Evolutionary conservation across 2,888 invertebrate genomes (phyloP), one percentile per base, ranked within the genome.

Genomic region (Sarcophaga caerulescens): DNA sequence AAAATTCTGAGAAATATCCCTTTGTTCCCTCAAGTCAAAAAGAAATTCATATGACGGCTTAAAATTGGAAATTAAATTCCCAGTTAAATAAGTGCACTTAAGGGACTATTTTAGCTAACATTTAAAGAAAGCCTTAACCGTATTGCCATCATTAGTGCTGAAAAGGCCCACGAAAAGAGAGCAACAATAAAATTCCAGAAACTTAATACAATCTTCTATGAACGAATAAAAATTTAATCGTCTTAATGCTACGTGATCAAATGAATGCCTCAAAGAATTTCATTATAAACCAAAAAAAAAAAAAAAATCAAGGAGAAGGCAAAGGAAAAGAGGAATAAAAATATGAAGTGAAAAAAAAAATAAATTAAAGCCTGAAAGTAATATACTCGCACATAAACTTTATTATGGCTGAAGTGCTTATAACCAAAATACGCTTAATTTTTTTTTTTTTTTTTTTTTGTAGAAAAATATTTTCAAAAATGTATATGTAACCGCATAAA

Each of bases 211-310:
- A 35, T 8, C 35, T 35, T 35, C 35, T 35, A 35, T 35, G 35
- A 35, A 35, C 35, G 35, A 35, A 10, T 35, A 35, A 35, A 35
- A 35, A 35, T 35, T 35, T 76, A 85, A 85, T 73, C 76, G 19
- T 73, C 65, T 80, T 79, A 83, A 74, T 81, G 69, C 52, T 45
- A 83, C 83, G 85, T 78, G 80, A 85, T 70, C 65, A 60, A 83
- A 78, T 81, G 69, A 75, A 65, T 74, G 74, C 19, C 80, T 62
- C 23, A 70, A 77, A 65, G 83, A 83, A 85, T 85, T 70, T 76
- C 69, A 71, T 68, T 23, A 62, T 12, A 71, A 80, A 12, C 21
- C 25, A 35, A 6, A 35, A 12, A 17, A 76, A 76, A 60, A 57
- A 62, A 21, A 21, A 35, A n/a, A 76, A 19, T 23, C 47, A 12